Evolutionary conservation across 2,888 invertebrate genomes (phyloP), one percentile per base, ranked within the genome.

Genomic region (Gastracanthus pulcherrimus): DNA sequence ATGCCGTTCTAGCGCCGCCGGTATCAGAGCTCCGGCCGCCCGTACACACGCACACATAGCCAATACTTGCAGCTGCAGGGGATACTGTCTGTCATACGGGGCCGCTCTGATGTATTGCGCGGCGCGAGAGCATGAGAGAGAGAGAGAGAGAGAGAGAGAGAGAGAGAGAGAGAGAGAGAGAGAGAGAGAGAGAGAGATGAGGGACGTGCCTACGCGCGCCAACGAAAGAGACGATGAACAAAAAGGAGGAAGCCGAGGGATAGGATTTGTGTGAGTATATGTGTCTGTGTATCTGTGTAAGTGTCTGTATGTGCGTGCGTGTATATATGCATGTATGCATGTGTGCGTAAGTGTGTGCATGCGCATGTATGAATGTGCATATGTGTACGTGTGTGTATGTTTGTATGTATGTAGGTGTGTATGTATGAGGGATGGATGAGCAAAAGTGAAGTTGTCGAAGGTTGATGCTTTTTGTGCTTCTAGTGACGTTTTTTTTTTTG

Each of bases 61-160:
- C 76, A 76, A 76, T 76, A 58, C 67, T 26, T 34, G 58, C 76
- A 58, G 76, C 69, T 60, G 58, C 76, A 6, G 76, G 58, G 58
- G 45, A 69, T 83, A 81, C 82, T 86, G 85, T 86, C 86, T 86
- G 87, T 86, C 88, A 86, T 87, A 84, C 75, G 81, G 70, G 69
- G 78, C 76, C 45, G 13, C 62, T 82, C 76, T 85, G 87, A 87
- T 86, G 85, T 85, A 87, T 87, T 86, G 86, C 86, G 86, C 67
- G n/a, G 55, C 70, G 23, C 55, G 26, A 55, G 64, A n/a, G n/a
- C n/a, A n/a, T n/a, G n/a, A n/a, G n/a, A n/a, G n/a, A n/a, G n/a
- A n/a, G n/a, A n/a, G n/a, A n/a, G n/a, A n/a, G n/a, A n/a, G n/a
- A n/a, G n/a, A n/a, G n/a, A n/a, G n/a, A n/a, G n/a, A n/a, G n/a